Evolutionary conservation across 2,113 vertebrate species (phyloP).

Genomic region (Alethe diademata): DNA sequence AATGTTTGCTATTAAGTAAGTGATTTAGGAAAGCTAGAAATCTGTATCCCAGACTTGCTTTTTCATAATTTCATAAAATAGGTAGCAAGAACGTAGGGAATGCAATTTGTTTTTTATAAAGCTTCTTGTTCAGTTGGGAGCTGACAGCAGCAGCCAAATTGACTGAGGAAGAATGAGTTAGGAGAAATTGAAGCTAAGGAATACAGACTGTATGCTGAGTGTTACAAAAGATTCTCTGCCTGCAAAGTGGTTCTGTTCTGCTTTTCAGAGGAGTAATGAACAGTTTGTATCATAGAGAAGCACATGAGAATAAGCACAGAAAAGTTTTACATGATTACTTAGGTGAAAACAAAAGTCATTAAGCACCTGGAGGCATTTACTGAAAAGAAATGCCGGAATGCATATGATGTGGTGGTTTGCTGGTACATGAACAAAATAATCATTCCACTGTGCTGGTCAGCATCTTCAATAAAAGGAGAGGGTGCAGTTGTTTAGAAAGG

Average conservation of each 20-base stretch:
- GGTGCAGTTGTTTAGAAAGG: background rate
- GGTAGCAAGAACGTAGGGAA: background rate
- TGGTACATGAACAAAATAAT: background rate
- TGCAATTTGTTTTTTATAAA: slow-evolving; percentile 10
- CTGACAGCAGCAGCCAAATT: slow-evolving; percentile 29
- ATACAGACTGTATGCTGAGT: background rate
- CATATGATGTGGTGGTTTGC: background rate
- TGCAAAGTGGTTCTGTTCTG: background rate
- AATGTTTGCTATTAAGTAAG: background rate
- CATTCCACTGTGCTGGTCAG: background rate
- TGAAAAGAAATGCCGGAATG: background rate
- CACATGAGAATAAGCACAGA: background rate
- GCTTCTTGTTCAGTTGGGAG: background rate
- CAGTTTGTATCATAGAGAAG: background rate
- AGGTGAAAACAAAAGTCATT: slow-evolving; percentile 3
- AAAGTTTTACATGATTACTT: background rate
- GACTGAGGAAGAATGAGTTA: slow-evolving; percentile 31
- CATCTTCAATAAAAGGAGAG: background rate
- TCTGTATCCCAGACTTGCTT: background rate
- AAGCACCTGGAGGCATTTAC: slow-evolving; percentile 16
- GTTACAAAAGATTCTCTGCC: background rate
- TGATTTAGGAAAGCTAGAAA: background rate
- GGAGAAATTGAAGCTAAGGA: background rate
- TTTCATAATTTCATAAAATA: slow-evolving; percentile 5
- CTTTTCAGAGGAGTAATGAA: background rate